Conservation (phyloP, 1,140 invertebrate species). For the Brevipalpus yothersi region DNA sequence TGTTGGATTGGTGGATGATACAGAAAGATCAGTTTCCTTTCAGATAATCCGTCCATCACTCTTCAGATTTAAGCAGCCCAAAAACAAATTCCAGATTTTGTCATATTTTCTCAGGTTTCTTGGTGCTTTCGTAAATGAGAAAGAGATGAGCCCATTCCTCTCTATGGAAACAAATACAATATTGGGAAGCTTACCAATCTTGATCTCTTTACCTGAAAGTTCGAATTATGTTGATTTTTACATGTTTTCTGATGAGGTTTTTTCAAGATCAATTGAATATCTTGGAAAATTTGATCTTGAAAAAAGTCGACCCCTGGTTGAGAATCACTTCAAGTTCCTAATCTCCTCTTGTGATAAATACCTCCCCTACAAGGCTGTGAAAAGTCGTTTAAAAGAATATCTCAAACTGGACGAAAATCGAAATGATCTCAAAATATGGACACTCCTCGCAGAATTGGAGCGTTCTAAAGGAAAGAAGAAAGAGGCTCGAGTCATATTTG, state of each 20-base stretch:
- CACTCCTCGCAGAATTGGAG: constrained; percentile 19
- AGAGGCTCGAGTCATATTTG: constrained; percentile 19
- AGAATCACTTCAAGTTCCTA: background rate
- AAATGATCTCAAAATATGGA: constrained; percentile 22
- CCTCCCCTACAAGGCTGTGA: background rate
- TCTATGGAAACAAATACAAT: background rate
- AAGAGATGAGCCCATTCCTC: background rate
- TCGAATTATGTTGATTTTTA: background rate
- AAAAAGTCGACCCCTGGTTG: background rate
- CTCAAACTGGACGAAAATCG: constrained; percentile 21
- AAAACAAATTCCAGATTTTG: constrained; percentile 17
- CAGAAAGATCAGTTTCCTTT: constrained; percentile 22
- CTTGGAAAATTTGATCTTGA: background rate
- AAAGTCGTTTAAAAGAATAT: constrained; percentile 16
- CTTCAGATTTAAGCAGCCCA: constrained; percentile 15
- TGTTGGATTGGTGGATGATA: constrained; percentile 22
- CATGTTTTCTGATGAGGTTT: background rate
- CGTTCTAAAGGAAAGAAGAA: constrained; percentile 14
- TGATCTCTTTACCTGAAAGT: background rate
- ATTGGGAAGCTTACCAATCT: background rate
- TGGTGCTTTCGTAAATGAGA: constrained; percentile 5
- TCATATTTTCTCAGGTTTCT: constrained; percentile 20
- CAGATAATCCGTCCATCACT: constrained; percentile 21
- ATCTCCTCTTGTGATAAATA: background rate
- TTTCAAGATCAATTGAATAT: background rate